phyloP scores from a whole-genome alignment of 2,113 vertebrate species.

The Hemiprocne comata region DNA sequence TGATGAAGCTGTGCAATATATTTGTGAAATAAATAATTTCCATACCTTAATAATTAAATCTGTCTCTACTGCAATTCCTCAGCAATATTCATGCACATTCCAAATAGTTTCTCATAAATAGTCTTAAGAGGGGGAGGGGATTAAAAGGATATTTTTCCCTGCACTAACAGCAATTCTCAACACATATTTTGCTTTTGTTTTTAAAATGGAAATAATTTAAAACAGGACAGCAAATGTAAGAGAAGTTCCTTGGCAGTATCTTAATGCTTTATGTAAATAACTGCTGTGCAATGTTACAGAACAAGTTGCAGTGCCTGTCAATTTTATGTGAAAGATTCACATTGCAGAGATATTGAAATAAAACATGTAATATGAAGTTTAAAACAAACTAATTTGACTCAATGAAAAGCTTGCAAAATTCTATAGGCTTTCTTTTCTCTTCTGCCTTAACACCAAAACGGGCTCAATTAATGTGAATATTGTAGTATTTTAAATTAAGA shows the following conservation, averaged over 20 bases:
- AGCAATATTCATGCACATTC: constrained; percentile 36
- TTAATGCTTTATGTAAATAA: constrained; percentile 10
- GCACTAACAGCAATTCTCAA: neutral
- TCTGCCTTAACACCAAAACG: neutral
- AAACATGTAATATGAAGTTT: neutral
- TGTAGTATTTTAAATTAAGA: neutral
- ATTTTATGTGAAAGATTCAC: neutral
- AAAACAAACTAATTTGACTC: neutral
- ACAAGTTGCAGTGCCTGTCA: neutral
- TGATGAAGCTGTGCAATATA: constrained; percentile 30
- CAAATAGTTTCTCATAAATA: neutral
- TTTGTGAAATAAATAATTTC: constrained; percentile 66
- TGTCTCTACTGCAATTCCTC: constrained; percentile 29
- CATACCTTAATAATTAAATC: constrained; percentile 71
- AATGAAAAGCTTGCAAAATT: neutral
- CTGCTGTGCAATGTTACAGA: neutral
- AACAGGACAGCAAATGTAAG: neutral
- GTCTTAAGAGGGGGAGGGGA: neutral
- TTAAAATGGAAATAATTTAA: neutral
- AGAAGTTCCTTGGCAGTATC: neutral
- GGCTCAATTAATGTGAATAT: neutral
- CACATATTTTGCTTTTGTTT: neutral
- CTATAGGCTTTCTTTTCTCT: neutral
- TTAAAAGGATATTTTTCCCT: neutral
- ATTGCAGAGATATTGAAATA: neutral